These are phyloP conservation scores for Bimastos eiseni DNA, from an alignment of 2,888 invertebrate species.

Conservation along the genomic window DNA sequence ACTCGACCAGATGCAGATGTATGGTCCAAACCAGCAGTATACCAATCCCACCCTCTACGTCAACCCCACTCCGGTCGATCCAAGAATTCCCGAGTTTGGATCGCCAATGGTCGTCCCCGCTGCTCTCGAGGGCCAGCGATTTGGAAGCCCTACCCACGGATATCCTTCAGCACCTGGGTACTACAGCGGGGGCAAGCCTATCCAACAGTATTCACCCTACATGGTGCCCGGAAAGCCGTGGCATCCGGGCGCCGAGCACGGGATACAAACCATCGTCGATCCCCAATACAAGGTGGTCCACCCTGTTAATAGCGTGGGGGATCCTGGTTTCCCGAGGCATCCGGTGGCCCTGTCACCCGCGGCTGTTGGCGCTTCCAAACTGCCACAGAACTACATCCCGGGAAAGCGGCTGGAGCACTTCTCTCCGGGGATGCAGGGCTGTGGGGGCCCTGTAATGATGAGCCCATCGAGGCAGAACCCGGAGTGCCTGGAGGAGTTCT, in stretches of 20 bases:
- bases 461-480: constrained; percentile 16
- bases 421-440: constrained; percentile 9
- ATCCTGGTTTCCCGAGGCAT: neutral
- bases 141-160: neutral
- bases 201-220: neutral
- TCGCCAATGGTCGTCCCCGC: neutral
- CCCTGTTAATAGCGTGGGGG: neutral
- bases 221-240: neutral
- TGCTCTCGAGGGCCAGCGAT: neutral
- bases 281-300: neutral
- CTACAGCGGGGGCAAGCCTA: neutral
- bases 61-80: neutral
- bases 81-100: neutral
- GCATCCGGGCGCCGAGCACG: neutral
- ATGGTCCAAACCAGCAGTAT: neutral
- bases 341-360: neutral
- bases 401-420: constrained; percentile 15
- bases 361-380: neutral
- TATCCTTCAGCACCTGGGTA: neutral
- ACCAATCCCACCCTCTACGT: neutral
- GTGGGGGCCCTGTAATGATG: neutral
- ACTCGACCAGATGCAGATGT: constrained; percentile 19
- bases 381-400: neutral
- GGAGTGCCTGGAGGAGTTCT: constrained; percentile 8
- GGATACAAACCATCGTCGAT: neutral